These are phyloP conservation scores for Tetragonula clypearis DNA, from an alignment of 1,140 invertebrate species.

Conservation along the genomic window DNA sequence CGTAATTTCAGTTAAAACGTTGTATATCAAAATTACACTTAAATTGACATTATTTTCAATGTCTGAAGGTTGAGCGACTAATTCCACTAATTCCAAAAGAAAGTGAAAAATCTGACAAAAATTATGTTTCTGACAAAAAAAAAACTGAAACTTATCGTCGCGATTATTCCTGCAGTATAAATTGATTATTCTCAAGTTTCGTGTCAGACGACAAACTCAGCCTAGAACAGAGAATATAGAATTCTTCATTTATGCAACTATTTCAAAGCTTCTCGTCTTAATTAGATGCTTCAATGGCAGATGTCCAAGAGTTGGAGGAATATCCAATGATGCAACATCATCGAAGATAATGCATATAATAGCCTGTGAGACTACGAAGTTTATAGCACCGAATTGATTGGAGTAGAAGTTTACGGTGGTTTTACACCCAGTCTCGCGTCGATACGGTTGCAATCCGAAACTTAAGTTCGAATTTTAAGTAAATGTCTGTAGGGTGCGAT, in stretches of 20 bases:
- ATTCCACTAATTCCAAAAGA: background rate
- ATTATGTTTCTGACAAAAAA: too few species aligned
- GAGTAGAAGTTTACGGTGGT: conserved; percentile 71
- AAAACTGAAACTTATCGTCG: background rate
- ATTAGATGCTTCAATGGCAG: conserved; percentile 1
- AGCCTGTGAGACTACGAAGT: conserved; percentile 51
- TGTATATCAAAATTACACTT: background rate
- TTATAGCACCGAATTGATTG: conserved; percentile 70
- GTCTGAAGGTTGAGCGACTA: background rate
- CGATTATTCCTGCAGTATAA: background rate
- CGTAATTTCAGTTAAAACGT: too few species aligned
- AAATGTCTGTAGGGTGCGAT: conserved; percentile 48
- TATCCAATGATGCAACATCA: conserved; percentile 24
- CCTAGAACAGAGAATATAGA: background rate
- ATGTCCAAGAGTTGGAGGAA: background rate
- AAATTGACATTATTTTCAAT: background rate
- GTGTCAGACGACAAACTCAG: background rate
- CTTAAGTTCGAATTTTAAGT: conserved; percentile 66
- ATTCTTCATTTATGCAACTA: background rate
- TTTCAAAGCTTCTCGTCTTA: background rate
- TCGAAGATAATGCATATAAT: conserved; percentile 38
- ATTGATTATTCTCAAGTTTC: background rate
- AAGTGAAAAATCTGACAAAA: too few species aligned
- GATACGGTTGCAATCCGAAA: conserved; percentile 26
- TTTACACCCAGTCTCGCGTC: conserved; percentile 59